These are phyloP conservation scores for Malthinus flaveolus DNA, from an alignment of 2,888 invertebrate genomes.

Conservation along the genomic window DNA sequence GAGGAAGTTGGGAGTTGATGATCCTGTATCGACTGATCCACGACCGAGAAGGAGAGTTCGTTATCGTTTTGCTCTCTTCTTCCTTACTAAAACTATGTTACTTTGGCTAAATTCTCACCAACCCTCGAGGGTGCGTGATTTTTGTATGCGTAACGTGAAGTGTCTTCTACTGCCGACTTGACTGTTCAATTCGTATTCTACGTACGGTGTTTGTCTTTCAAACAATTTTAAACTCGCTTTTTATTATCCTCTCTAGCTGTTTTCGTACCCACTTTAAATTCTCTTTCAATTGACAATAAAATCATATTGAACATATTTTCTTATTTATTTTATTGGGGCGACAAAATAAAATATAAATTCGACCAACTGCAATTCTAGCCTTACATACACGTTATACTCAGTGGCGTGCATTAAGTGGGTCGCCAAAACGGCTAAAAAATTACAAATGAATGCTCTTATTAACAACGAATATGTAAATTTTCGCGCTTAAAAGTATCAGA, in stretches of 20 bases:
- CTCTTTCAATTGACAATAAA: constrained; percentile 29
- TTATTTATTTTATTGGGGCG: constrained; percentile 5
- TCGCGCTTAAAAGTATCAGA: too few relatives aligned
- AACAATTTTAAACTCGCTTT: constrained; percentile 35
- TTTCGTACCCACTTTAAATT: constrained; percentile 29
- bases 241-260: constrained; percentile 35
- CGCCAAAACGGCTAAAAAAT: too few relatives aligned
- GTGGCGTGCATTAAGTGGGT: too few relatives aligned
- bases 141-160: constrained; percentile 27
- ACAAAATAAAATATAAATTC: constrained; percentile 18
- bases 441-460: too few relatives aligned
- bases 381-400: too few relatives aligned
- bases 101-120: constrained; percentile 19
- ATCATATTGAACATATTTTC: constrained; percentile 4
- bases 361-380: too few relatives aligned
- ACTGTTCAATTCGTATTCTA: constrained; percentile 30
- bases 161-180: constrained; percentile 20
- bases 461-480: too few relatives aligned
- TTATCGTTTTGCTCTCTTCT: constrained; percentile 17
- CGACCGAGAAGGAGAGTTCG: constrained; percentile 22
- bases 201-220: constrained; percentile 22
- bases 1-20: constrained; percentile 32
- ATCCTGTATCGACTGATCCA: constrained; percentile 32
- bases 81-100: constrained; percentile 14
- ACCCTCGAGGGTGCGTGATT: constrained; percentile 17